phyloP scores from a whole-genome alignment of 2,113 vertebrate species.

The Pseudopodoces humilis region DNA sequence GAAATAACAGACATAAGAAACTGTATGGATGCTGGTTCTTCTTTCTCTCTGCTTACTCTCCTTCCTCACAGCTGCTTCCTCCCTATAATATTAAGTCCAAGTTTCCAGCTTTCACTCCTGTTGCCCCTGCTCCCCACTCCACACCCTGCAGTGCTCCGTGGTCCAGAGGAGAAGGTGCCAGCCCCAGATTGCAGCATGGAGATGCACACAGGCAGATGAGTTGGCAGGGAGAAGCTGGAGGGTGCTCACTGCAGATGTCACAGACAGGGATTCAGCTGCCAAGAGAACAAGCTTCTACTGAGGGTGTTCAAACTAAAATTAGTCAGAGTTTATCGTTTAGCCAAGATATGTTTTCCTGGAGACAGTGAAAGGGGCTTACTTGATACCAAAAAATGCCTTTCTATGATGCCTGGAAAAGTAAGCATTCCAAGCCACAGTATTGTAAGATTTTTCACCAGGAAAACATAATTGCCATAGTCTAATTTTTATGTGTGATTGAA shows the following conservation, averaged over 20 bases:
- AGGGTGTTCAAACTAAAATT: conserved; percentile 4
- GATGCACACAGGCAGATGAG: not conserved
- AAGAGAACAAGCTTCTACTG: not conserved
- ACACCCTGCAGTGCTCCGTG: accelerated
- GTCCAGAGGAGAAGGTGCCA: not conserved
- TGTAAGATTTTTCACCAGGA: not conserved
- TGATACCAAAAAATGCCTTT: not conserved
- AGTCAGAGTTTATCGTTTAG: not conserved
- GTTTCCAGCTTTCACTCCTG: not conserved
- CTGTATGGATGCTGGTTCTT: not conserved
- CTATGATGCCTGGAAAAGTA: not conserved
- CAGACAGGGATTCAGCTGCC: conserved; percentile 5
- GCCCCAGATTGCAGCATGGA: not conserved
- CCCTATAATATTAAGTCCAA: not conserved
- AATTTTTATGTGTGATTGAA: not conserved
- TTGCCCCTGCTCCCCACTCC: not conserved
- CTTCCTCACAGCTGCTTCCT: not conserved
- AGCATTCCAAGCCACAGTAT: not conserved
- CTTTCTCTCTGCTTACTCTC: not conserved
- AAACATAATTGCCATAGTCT: not conserved
- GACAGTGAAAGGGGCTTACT: not conserved
- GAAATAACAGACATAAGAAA: not conserved
- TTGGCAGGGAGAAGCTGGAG: not conserved
- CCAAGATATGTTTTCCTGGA: not conserved
- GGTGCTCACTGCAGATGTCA: not conserved